Evolutionary conservation across 2,888 invertebrate genomes (phyloP), one percentile per base, ranked within the genome.

Genomic region (Ecliptopera silaceata): DNA sequence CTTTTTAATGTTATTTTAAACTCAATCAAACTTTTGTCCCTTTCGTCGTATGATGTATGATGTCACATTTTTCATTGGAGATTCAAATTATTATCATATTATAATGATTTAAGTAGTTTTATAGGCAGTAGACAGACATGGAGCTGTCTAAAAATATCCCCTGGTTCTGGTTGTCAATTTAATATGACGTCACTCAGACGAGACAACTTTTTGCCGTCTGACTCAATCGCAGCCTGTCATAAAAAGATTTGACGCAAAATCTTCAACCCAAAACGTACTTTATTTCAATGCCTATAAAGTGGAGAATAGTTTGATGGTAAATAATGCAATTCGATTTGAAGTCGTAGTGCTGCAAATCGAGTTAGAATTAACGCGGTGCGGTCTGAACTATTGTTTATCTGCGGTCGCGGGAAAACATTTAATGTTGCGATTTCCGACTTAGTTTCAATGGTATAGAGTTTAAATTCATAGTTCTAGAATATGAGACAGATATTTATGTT

Each of bases 191-290:
- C 81, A 82, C 61, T 61, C 69, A 70, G 78, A 66, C 75, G 74
- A 72, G 79, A 75, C 77, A 66, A 65, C 77, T 84, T 84, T 84
- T 83, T 79, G 68, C 61, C 53, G 71, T 67, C 74, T 67, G 71
- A 67, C 72, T 70, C 70, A 66, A 68, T 67, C 63, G 56, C 66
- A 51, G 64, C 59, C 70, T 68, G 70, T 77, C 76, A 75, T 77
- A 53, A 56, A 56, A 64, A 64, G 64, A 62, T 61, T 65, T 69
- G 56, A 64, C 20, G 5, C 10, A n/a, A 12, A n/a, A 29, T 43
- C 39, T 13, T 17, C 43, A 59, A 39, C 41, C 38, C 39, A 74
- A 74, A 75, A 63, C 62, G 46, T 61, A 58, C 71, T 67, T 52
- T 71, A 72, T 49, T 3, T 5, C 3, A 34, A 46, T 3, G 13